Percentiles rank a stretch among this genome's conserved stretches.
Conservation (phyloP, 2,113 vertebrate species). For the Steatornis caripensis region DNA sequence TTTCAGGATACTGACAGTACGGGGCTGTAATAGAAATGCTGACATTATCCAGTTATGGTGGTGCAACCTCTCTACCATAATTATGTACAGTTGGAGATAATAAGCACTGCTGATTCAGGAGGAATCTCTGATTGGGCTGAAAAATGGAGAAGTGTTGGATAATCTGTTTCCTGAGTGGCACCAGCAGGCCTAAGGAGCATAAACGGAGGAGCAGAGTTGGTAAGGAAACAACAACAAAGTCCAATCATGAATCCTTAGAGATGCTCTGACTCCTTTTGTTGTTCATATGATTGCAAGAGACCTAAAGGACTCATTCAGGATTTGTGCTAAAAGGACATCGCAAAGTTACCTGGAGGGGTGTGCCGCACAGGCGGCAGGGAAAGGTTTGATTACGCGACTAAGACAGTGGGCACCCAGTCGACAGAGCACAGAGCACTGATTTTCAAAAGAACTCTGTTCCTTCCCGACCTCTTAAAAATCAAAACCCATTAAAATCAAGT, state of each 20-base stretch:
- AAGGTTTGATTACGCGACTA: rapidly evolving
- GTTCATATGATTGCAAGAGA: not conserved
- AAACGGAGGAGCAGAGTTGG: not conserved
- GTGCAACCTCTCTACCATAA: slow-evolving; percentile 3
- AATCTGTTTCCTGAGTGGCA: slow-evolving; percentile 38
- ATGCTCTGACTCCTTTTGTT: not conserved
- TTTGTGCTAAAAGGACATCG: not conserved
- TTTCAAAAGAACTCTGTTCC: not conserved
- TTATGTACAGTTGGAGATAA: slow-evolving; percentile 20
- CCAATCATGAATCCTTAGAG: not conserved
- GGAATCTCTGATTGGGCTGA: slow-evolving; percentile 38
- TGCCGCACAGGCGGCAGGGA: not conserved
- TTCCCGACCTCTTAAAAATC: not conserved
- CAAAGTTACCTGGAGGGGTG: not conserved
- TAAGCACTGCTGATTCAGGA: slow-evolving; percentile 35
- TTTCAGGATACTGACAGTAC: not conserved
- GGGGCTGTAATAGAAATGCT: not conserved
- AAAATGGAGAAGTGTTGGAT: slow-evolving; percentile 10
- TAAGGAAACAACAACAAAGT: not conserved
- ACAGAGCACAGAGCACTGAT: not conserved
- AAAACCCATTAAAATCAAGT: not conserved
- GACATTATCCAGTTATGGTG: not conserved
- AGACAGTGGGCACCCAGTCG: not conserved
- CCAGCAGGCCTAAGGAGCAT: not conserved
- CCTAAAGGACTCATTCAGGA: not conserved